Percentiles rank a stretch among this genome's conserved stretches.
Evolutionary conservation across 2,113 vertebrate species (phyloP).

Genomic region (Oreochromis niloticus): DNA sequence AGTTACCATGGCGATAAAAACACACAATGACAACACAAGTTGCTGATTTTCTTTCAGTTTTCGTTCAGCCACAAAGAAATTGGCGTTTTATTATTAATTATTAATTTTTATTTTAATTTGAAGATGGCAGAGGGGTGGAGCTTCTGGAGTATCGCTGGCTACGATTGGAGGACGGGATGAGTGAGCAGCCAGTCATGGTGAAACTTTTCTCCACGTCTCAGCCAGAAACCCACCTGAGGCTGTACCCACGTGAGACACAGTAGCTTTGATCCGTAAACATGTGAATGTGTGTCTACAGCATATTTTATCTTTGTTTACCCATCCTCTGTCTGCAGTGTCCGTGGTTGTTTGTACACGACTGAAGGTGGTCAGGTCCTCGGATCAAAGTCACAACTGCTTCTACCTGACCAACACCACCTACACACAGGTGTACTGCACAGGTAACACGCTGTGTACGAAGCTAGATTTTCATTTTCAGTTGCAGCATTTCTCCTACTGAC

Average conservation of each 20-base stretch:
- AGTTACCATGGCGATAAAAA: not conserved
- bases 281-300: not conserved
- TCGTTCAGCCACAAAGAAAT: not conserved
- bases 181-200: constrained; percentile 60
- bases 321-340: constrained; percentile 56
- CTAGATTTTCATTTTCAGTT: not conserved
- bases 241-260: constrained; percentile 63
- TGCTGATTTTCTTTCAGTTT: not conserved
- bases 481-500: not conserved
- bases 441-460: not conserved
- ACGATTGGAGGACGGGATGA: constrained; percentile 62
- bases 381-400: not conserved
- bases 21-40: rapidly evolving
- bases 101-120: not conserved
- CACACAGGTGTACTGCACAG: constrained; percentile 64
- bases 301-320: rapidly evolving
- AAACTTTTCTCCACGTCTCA: constrained; percentile 77
- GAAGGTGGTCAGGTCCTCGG: constrained; percentile 27
- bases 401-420: constrained; percentile 61
- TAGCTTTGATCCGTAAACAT: not conserved
- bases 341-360: constrained; percentile 64
- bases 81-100: rapidly evolving
- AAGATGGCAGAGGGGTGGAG: constrained; percentile 50
- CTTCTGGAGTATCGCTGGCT: constrained; percentile 73
- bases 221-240: constrained; percentile 59